Base-by-base conservation (phyloP, 2,113 vertebrate genomes). In the Synodontis membranacea region DNA sequence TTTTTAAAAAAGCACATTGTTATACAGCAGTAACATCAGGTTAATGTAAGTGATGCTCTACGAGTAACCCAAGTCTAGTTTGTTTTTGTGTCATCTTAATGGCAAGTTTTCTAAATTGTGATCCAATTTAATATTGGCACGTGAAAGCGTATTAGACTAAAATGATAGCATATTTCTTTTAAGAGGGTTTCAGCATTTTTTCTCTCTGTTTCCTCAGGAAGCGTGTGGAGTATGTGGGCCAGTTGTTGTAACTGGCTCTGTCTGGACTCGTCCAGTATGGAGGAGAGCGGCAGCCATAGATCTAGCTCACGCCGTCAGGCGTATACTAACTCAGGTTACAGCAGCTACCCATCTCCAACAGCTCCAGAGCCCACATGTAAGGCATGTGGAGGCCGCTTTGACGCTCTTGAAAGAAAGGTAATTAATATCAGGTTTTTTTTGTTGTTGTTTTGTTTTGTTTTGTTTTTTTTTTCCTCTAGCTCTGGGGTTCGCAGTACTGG, bases 181-280 rank as follows among this genome's bases (percentile, higher is more conserved):
- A 28, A 80, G 21, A 42, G 15, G 21, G 4, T 56, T 72, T 17
- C 19, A 12, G 46, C 0, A 1, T 68, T 84, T 8, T 68, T 39
- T 80, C 31, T 66, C 31, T 66, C 44, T 48, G 66, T 56, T 72
- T 34, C 11, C 5, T 11, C 28, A 76, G 79, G 79, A 84, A 66
- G 83, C 76, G 34, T 54, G 52, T 48, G 85, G 80, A 94, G 92
- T 9, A 98, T 99, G 98, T 98, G 96, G 95, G 95, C 97, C 11
- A 95, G 96, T 88, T 99, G 97, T 90, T 99, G 97, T 89, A 96
- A 96, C 90, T 99, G 97, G 97, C 89, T 97, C 62, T 98, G 97
- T 86, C 80, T 97, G 94, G 97, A 99, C 91, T 93, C 95, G 8
- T 91, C 93, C 70, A 92, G 94, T 0, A 94, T 92, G 79, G 96